A percentile compares a stretch with the other conserved stretches of the same genome.
phyloP scores from a whole-genome alignment of 2,888 invertebrate species.

The Sinelater perroti region DNA sequence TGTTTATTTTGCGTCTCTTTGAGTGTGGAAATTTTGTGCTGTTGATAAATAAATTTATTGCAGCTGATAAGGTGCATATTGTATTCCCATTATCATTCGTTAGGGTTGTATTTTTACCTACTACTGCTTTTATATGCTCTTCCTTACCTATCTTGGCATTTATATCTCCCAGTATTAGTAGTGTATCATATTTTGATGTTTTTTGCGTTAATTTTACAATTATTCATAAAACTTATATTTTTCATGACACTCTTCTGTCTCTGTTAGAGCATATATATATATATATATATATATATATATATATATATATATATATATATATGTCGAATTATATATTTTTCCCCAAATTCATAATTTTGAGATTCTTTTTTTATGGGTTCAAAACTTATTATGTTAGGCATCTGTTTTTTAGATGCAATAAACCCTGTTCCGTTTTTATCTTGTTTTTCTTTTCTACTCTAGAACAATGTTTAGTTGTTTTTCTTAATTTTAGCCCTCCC shows the following conservation, averaged over 20 bases:
- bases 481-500: neutral
- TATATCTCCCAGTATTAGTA: no score
- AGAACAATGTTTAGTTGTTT: neutral
- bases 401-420: no score
- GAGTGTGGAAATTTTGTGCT: neutral
- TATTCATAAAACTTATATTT: conserved; percentile 3
- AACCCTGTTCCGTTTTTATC: no score
- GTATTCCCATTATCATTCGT: no score
- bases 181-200: conserved; percentile 2
- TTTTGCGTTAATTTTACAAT: neutral
- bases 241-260: conserved; percentile 1
- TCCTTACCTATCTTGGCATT: no score
- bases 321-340: no score
- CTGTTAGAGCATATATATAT: conserved; percentile 2
- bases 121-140: neutral
- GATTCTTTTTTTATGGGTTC: neutral
- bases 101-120: no score
- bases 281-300: neutral
- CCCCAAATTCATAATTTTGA: neutral
- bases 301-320: neutral
- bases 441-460: neutral
- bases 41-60: no score
- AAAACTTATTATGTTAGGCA: conserved; percentile 1
- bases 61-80: no score
- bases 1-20: neutral